Base-by-base conservation (phyloP, 1,140 invertebrate species). In the Neodiprion pinetum region DNA sequence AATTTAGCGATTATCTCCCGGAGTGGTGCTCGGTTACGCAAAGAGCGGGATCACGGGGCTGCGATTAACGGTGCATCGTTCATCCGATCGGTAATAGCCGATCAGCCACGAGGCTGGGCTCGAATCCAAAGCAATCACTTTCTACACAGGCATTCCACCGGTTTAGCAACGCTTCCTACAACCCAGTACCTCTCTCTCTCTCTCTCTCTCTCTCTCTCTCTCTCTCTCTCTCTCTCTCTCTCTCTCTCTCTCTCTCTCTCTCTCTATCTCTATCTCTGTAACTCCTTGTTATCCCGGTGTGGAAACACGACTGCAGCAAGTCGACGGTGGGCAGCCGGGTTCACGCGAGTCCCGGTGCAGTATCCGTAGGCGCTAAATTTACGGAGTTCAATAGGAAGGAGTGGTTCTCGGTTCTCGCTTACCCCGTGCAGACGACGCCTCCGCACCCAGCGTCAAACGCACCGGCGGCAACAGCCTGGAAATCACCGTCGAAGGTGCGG, bases 101-200 rank as follows among this genome's bases (percentile, higher is more conserved):
- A 21, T 21, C 67, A 5, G 12, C 10, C 21, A 23, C 3, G 12
- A 65, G 61, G 12, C 61, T 65, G 0, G 61, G n/a, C 10, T 65
- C 28, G 28, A 40, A 40, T 40, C 28, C 28, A 1, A 40, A 12
- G 67, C 23, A 61, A 81, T 81, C 77, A 80, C 79, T 81, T 81
- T 81, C 80, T 78, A 61, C n/a, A 7, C n/a, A 76, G 74, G 71
- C 74, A 78, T 80, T 77, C 78, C 77, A 76, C 14, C 40, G 67
- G 75, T 81, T 77, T 74, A 74, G 75, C 72, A 78, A 80, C 48
- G 70, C 71, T 73, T 70, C 67, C 72, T 76, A 72, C 73, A 74
- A 76, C 48, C 72, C 75, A 49, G 76, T 71, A n/a, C 68, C 48
- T n/a, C 12, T 61, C 48, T 10, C 48, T 28, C 70, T 48, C 75